A percentile compares a stretch with the other conserved stretches of the same genome.
phyloP scores from a whole-genome alignment of 2,888 invertebrate species.

The Palloptera scutellata region DNA sequence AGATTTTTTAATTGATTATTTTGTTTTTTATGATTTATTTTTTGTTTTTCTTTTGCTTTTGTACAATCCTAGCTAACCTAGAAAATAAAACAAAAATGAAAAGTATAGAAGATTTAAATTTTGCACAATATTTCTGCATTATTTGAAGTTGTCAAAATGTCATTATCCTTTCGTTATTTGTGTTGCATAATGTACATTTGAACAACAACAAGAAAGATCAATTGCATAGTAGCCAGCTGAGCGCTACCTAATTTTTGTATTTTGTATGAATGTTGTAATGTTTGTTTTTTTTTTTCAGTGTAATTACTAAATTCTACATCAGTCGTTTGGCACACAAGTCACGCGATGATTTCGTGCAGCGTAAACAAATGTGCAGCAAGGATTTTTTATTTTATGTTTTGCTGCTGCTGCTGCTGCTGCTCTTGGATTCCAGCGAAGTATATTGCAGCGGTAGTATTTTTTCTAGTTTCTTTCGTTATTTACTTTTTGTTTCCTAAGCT shows the following conservation, averaged over 20 bases:
- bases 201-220: too few species aligned
- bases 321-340: conserved; percentile 65
- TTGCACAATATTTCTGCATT: neutral
- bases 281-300: conserved; percentile 19
- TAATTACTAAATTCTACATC: conserved; percentile 57
- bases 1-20: too few species aligned
- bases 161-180: too few species aligned
- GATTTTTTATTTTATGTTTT: neutral
- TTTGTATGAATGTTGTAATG: conserved; percentile 2
- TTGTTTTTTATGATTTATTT: neutral
- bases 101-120: neutral
- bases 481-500: too few species aligned
- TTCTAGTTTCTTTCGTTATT: too few species aligned
- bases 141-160: too few species aligned
- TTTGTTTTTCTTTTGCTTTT: neutral
- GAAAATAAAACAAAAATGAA: too few species aligned
- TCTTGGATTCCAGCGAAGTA: conserved; percentile 19
- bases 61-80: neutral
- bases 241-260: neutral
- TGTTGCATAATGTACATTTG: too few species aligned
- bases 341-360: conserved; percentile 40
- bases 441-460: too few species aligned
- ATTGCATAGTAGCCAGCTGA: too few species aligned
- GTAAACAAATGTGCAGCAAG: neutral
- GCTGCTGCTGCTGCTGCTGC: conserved; percentile 17